Percentiles rank a stretch among this genome's conserved stretches.
phyloP scores from a whole-genome alignment of 2,113 vertebrate species.

The Daubentonia madagascariensis region DNA sequence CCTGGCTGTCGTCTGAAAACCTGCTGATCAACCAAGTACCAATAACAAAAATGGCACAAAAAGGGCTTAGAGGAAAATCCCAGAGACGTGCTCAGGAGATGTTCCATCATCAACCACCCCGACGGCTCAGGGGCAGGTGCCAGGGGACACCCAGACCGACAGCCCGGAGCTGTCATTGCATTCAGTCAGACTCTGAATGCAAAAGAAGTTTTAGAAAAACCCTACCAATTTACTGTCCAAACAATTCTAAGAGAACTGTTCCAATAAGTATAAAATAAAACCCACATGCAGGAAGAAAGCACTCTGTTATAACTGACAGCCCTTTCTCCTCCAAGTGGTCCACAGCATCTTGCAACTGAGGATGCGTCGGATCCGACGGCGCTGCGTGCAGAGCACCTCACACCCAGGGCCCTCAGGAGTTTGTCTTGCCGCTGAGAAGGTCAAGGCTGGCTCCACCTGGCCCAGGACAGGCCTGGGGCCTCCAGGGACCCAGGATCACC shows the following conservation, averaged over 20 bases:
- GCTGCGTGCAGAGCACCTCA: accelerated
- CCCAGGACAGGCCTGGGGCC: background rate
- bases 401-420: background rate
- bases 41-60: background rate
- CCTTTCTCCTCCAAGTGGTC: background rate
- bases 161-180: background rate
- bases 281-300: accelerated
- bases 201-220: background rate
- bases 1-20: too few species aligned
- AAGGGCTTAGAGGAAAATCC: background rate
- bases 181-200: background rate
- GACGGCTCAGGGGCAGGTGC: accelerated
- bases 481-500: too few species aligned
- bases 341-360: too few species aligned
- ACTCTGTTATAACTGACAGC: accelerated
- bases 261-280: background rate
- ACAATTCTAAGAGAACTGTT: too few species aligned
- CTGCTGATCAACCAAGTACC: background rate
- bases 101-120: accelerated
- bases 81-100: accelerated
- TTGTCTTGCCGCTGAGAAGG: background rate
- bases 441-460: too few species aligned
- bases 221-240: accelerated
- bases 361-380: accelerated
- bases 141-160: accelerated